These are phyloP conservation scores for Bruchidius siliquastri DNA, from an alignment of 2,888 invertebrate genomes.

Conservation along the genomic window DNA sequence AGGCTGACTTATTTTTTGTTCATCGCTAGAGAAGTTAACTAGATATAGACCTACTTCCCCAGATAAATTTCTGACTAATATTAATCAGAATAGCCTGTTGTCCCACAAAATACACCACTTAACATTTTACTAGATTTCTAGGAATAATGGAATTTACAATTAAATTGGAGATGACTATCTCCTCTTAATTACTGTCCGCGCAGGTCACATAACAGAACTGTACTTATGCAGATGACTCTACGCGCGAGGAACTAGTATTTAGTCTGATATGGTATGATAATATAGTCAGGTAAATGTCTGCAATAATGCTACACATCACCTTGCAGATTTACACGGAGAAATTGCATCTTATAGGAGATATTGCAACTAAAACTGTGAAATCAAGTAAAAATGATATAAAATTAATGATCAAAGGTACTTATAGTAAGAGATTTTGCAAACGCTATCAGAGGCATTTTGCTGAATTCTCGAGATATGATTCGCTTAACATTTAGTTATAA, in stretches of 20 bases:
- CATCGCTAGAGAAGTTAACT: too few species aligned
- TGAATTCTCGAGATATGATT: too few species aligned
- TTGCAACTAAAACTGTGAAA: too few species aligned
- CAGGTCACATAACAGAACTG: neutral
- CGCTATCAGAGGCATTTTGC: too few species aligned
- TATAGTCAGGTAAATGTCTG: neutral
- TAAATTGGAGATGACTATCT: neutral
- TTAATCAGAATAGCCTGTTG: neutral
- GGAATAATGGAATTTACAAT: neutral
- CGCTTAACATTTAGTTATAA: too few species aligned
- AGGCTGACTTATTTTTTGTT: too few species aligned
- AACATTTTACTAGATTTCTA: neutral
- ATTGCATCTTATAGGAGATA: neutral
- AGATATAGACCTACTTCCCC: neutral
- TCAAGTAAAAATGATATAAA: too few species aligned
- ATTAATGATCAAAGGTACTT: too few species aligned
- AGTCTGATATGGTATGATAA: neutral
- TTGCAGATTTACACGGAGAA: neutral
- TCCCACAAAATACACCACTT: neutral
- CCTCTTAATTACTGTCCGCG: neutral
- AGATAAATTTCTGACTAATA: neutral
- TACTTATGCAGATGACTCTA: neutral
- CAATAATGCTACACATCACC: neutral
- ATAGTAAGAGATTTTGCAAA: too few species aligned
- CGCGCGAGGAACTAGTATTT: neutral